phyloP scores from a whole-genome alignment of 2,113 vertebrate genomes.

The Lethenteron camtschaticum region DNA sequence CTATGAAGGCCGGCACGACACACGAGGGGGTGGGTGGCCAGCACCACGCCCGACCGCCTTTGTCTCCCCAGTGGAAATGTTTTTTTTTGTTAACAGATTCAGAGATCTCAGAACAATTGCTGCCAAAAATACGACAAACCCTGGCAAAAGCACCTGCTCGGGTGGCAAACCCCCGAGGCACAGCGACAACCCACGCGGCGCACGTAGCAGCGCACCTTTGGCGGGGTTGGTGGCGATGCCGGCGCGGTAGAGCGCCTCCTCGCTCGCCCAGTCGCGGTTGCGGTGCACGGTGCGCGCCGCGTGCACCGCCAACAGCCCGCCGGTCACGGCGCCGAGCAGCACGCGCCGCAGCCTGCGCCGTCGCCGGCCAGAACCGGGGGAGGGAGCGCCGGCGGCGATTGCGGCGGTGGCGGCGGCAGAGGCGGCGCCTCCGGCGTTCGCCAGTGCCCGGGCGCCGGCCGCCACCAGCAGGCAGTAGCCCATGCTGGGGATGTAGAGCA shows the following conservation, averaged over 20 bases:
- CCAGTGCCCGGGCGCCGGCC: constrained; percentile 56
- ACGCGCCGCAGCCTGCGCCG: constrained; percentile 44
- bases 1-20: too few relatives aligned
- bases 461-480: constrained; percentile 89
- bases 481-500: constrained; percentile 98
- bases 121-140: too few relatives aligned
- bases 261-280: constrained; percentile 85
- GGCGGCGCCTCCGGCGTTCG: neutral
- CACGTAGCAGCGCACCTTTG: constrained; percentile 40
- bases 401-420: too few relatives aligned
- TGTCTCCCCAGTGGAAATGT: too few relatives aligned
- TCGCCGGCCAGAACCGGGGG: constrained; percentile 29
- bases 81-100: too few relatives aligned
- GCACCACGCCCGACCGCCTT: too few relatives aligned
- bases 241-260: constrained; percentile 95
- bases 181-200: too few relatives aligned
- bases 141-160: too few relatives aligned
- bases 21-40: too few relatives aligned
- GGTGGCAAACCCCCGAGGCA: too few relatives aligned
- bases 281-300: constrained; percentile 67
- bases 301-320: constrained; percentile 53
- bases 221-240: constrained; percentile 97
- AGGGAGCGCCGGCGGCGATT: too few relatives aligned
- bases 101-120: too few relatives aligned
- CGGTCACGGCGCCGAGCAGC: constrained; percentile 48